Evolutionary conservation across 2,113 vertebrate genomes (phyloP).

Genomic region (Coryphaenoides rupestris): DNA sequence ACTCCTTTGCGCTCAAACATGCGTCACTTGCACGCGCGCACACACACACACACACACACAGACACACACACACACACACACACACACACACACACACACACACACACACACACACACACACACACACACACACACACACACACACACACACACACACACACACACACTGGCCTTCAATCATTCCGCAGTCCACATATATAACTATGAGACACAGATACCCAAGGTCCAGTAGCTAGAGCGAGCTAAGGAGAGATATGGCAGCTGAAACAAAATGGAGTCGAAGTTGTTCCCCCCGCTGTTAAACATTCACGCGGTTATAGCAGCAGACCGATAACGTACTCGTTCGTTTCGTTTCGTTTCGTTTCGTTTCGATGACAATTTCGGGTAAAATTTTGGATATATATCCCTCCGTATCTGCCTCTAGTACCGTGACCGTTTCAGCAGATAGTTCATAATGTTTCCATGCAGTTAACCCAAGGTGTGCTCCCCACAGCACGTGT

Average conservation of each 20-base stretch:
- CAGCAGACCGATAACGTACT: no score
- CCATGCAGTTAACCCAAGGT: conserved; percentile 67
- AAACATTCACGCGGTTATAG: no score
- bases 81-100: conserved; percentile 14
- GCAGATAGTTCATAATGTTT: conserved; percentile 52
- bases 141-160: conserved; percentile 9
- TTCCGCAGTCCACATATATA: conserved; percentile 6
- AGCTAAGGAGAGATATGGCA: conserved; percentile 27
- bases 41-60: conserved; percentile 17
- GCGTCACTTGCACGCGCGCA: conserved; percentile 26
- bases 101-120: conserved; percentile 14
- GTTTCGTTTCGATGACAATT: no score
- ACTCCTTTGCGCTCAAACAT: conserved; percentile 30
- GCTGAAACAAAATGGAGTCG: no score
- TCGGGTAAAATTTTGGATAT: background rate
- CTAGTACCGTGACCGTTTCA: conserved; percentile 58
- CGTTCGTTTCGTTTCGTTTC: no score
- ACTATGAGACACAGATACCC: conserved; percentile 22
- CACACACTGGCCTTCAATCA: conserved; percentile 28
- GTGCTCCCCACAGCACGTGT: conserved; percentile 21
- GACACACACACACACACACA: conserved; percentile 13
- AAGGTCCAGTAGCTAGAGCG: conserved; percentile 23
- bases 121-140: conserved; percentile 15
- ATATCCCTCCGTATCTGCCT: conserved; percentile 36
- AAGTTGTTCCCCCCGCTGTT: no score